Conservation (phyloP, 2,113 vertebrate species). For the Numida meleagris region DNA sequence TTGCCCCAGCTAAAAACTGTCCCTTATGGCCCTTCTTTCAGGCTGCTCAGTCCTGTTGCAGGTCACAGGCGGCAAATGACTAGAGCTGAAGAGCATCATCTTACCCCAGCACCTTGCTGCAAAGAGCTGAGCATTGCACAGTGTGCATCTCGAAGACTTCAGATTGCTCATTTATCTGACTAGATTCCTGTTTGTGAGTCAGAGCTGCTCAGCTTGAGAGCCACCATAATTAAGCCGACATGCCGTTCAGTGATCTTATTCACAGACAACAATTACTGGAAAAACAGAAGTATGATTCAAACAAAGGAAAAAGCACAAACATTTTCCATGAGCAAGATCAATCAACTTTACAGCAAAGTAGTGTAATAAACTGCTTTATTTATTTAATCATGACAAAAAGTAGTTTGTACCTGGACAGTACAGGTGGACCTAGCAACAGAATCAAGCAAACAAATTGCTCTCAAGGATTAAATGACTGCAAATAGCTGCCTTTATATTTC, state of each 20-base stretch:
- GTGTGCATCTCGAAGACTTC: slow-evolving; percentile 26
- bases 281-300: slow-evolving; percentile 53
- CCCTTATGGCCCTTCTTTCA: accelerated
- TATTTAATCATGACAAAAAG: slow-evolving; percentile 47
- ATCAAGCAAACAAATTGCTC: slow-evolving; percentile 56
- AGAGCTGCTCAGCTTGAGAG: slow-evolving; percentile 59
- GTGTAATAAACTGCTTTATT: slow-evolving; percentile 64
- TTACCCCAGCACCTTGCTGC: not conserved
- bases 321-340: slow-evolving; percentile 64
- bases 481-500: slow-evolving; percentile 15
- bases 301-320: slow-evolving; percentile 39
- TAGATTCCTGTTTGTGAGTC: slow-evolving; percentile 52
- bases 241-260: slow-evolving; percentile 71
- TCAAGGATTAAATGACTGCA: slow-evolving; percentile 57
- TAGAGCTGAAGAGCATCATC: not conserved
- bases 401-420: not conserved
- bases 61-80: not conserved
- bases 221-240: slow-evolving; percentile 20
- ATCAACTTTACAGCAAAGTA: slow-evolving; percentile 37
- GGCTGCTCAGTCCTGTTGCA: not conserved
- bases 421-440: slow-evolving; percentile 50
- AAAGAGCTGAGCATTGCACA: not conserved
- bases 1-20: not conserved
- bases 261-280: slow-evolving; percentile 66
- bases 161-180: slow-evolving; percentile 66